Percentiles rank a stretch among this genome's conserved stretches.
Evolutionary conservation across 2,888 invertebrate genomes (phyloP).

Genomic region (Drosophila atroscutellata): DNA sequence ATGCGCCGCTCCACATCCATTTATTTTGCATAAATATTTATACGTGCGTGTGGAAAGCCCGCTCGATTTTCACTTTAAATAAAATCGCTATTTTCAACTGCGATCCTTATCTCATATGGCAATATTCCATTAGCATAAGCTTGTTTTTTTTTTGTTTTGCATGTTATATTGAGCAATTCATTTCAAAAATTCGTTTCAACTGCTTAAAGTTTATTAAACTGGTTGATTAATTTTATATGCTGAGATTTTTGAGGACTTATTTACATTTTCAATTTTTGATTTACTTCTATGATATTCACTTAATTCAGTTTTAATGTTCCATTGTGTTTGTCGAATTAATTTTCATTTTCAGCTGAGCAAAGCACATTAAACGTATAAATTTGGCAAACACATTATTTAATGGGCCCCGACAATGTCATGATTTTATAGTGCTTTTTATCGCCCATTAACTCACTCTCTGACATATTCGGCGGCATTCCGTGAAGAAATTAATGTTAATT

Average conservation of each 20-base stretch:
- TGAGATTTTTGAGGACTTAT: no score
- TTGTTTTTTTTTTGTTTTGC: background rate
- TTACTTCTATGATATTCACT: background rate
- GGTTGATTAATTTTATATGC: no score
- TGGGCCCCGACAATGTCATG: constrained; percentile 27
- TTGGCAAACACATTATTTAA: constrained; percentile 18
- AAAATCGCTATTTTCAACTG: constrained; percentile 1
- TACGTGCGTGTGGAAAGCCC: constrained; percentile 17
- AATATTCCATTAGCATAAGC: background rate
- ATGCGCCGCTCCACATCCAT: constrained; percentile 48
- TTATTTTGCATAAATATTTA: constrained; percentile 72
- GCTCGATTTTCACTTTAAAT: constrained; percentile 6
- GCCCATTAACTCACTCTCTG: constrained; percentile 44
- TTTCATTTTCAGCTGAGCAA: constrained; percentile 9
- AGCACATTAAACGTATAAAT: constrained; percentile 16
- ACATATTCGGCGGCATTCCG: constrained; percentile 41
- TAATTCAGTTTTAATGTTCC: background rate
- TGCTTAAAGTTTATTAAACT: background rate
- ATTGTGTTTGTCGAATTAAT: background rate
- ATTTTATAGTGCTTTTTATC: constrained; percentile 54
- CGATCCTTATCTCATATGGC: background rate
- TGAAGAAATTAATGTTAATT: constrained; percentile 56
- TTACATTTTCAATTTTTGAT: background rate
- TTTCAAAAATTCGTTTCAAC: background rate
- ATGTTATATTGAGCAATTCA: no score